These are phyloP conservation scores for Heliconius charithonia DNA, from an alignment of 2,888 invertebrate species.

Conservation along the genomic window DNA sequence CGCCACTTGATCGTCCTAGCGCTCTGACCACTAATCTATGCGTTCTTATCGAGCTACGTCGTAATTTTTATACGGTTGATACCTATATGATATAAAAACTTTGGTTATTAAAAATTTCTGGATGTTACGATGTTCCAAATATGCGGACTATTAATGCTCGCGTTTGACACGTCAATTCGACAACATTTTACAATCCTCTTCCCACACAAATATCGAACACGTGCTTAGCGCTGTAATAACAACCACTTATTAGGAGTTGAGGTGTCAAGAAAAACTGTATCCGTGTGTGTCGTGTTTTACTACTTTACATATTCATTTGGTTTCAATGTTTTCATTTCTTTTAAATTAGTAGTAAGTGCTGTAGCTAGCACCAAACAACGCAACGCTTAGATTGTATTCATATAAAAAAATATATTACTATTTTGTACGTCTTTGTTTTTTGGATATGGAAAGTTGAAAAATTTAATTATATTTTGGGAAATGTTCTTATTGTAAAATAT, in stretches of 20 bases:
- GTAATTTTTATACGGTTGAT: no score
- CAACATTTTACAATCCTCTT: constrained; percentile 35
- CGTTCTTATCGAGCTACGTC: no score
- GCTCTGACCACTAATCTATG: no score
- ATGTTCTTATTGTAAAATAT: no score
- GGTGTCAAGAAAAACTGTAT: constrained; percentile 6
- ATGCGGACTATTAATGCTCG: constrained; percentile 14
- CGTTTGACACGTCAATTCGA: constrained; percentile 25
- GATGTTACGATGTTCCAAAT: constrained; percentile 7
- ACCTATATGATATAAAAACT: background rate
- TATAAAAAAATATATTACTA: no score
- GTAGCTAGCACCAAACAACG: background rate
- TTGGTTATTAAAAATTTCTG: background rate
- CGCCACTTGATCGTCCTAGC: no score
- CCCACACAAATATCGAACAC: constrained; percentile 29
- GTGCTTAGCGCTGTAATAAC: constrained; percentile 22
- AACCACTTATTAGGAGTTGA: constrained; percentile 22
- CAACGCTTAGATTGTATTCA: no score
- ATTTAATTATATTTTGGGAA: no score
- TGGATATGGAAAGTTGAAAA: no score
- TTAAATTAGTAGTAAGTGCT: background rate
- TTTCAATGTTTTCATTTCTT: background rate
- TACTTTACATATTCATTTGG: background rate
- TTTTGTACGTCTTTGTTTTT: no score
- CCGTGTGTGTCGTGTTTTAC: constrained; percentile 7